Base-by-base conservation (phyloP, 2,797 vertebrate genomes). In the Intellagama lesueurii region DNA sequence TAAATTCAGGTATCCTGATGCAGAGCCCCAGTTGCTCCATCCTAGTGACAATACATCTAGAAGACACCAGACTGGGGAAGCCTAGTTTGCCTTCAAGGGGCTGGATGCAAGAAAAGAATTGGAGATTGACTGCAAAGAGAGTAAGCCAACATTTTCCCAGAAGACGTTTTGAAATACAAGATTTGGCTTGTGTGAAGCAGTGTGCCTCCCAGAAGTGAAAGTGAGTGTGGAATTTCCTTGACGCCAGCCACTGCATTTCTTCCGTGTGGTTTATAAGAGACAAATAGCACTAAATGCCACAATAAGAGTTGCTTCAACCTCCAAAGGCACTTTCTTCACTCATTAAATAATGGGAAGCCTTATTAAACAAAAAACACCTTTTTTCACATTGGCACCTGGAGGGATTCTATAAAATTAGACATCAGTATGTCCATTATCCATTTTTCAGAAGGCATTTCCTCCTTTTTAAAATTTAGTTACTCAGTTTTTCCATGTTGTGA, bases 261-360 rank as follows among this genome's bases (percentile, higher is more conserved):
- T 93, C 94, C 96, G 94, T 97, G 96, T 94, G 89, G 89, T 93
- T 93, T 87, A 94, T 82, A 94, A 95, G 93, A 95, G 89, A 94
- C 40, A 84, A 91, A 85, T 88, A 30, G 77, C 88, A 89, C 0
- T 32, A 81, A 72, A 72, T 92, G 60, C 64, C 86, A 86, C 78
- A 91, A 94, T 64, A 81, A 92, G 77, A 82, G 60, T 72, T 91
- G 22, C 17, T 91, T 89, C 77, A 88, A 16, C 90, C 88, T 90
- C 83, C 82, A 90, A 91, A 90, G 85, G 80, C 44, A 77, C 24
- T 89, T 94, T 92, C 73, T 87, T 89, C 70, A 76, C 83, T 87
- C 85, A 52, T 91, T 88, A 80, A 81, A 87, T 7, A 16, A 40
- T 2, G 5, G 85, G 83, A 86, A 81, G 2, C 2, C 14, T 86